phyloP scores from a whole-genome alignment of 2,888 invertebrate species.

The Chloroclystis v-ata region DNA sequence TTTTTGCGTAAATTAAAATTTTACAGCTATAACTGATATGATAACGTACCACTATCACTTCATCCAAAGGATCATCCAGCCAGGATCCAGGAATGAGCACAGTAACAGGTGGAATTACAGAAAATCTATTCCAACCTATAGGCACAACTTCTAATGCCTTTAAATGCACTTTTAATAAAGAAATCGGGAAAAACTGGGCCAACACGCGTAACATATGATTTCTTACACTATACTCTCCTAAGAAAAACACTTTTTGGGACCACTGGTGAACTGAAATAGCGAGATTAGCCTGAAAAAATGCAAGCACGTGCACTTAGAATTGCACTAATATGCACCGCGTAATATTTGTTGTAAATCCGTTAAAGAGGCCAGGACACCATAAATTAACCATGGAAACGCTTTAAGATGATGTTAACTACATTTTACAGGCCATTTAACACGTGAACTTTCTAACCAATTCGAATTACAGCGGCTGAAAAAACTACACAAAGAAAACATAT shows the following conservation, averaged over 20 bases:
- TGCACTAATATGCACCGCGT: slow-evolving; percentile 57
- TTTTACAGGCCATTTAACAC: slow-evolving; percentile 35
- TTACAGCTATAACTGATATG: not conserved
- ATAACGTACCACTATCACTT: slow-evolving; percentile 69
- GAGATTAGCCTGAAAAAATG: slow-evolving; percentile 65
- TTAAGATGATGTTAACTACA: slow-evolving; percentile 25
- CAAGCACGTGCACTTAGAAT: slow-evolving; percentile 72
- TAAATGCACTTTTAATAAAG: slow-evolving; percentile 43
- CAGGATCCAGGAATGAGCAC: slow-evolving; percentile 40
- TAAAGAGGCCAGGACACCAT: slow-evolving; percentile 22
- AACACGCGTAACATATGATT: slow-evolving; percentile 20
- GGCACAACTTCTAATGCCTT: slow-evolving; percentile 46
- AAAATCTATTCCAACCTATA: slow-evolving; percentile 53
- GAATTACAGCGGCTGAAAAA: slow-evolving; percentile 76
- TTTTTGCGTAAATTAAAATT: slow-evolving; percentile 27
- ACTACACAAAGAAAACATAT: slow-evolving; percentile 79
- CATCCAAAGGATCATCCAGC: slow-evolving; percentile 48
- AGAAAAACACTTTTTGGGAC: slow-evolving; percentile 31
- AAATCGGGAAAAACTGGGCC: slow-evolving; percentile 29
- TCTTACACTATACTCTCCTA: slow-evolving; percentile 28
- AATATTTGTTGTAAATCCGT: slow-evolving; percentile 33
- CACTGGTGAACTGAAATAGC: slow-evolving; percentile 46
- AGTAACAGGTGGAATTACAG: slow-evolving; percentile 47
- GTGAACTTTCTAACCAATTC: slow-evolving; percentile 65
- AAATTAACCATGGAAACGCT: slow-evolving; percentile 25